Conservation (phyloP, 2,113 vertebrate genomes). For the mouse (Mus musculus) region DNA sequence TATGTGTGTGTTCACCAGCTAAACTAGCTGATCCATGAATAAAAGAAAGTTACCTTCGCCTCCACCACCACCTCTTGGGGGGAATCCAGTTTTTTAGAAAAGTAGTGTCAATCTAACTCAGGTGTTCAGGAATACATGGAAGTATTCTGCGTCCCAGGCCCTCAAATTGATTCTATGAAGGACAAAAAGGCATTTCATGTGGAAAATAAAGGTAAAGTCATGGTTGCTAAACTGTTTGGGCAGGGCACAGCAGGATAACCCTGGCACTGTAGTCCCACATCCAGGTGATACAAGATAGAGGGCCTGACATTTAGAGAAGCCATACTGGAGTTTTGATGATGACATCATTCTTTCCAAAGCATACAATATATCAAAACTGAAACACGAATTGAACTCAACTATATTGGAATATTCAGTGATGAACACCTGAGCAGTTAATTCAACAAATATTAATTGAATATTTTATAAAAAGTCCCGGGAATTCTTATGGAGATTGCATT, state of each 20-base stretch:
- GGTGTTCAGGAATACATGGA: not conserved
- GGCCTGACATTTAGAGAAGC: not conserved
- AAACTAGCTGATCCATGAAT: not conserved
- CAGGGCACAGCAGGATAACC: not conserved
- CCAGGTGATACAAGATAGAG: not conserved
- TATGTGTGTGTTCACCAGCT: not conserved
- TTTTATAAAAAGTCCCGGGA: not conserved
- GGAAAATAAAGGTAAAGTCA: not conserved
- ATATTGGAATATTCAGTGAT: not conserved
- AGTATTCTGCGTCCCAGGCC: not conserved
- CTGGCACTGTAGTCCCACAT: not conserved
- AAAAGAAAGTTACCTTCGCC: not conserved
- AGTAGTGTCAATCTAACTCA: not conserved
- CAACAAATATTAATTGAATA: slow-evolving; percentile 7
- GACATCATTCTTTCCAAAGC: not conserved
- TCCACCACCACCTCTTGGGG: no score
- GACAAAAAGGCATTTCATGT: not conserved
- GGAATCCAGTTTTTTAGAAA: not conserved
- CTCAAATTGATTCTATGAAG: not conserved
- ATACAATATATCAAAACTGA: not conserved
- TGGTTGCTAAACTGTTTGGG: not conserved
- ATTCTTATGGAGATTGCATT: not conserved
- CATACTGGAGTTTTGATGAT: not conserved
- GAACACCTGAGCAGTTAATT: slow-evolving; percentile 22
- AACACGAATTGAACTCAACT: not conserved